These are phyloP conservation scores for Salticus scenicus DNA, from an alignment of 2,888 invertebrate genomes.

Conservation along the genomic window DNA sequence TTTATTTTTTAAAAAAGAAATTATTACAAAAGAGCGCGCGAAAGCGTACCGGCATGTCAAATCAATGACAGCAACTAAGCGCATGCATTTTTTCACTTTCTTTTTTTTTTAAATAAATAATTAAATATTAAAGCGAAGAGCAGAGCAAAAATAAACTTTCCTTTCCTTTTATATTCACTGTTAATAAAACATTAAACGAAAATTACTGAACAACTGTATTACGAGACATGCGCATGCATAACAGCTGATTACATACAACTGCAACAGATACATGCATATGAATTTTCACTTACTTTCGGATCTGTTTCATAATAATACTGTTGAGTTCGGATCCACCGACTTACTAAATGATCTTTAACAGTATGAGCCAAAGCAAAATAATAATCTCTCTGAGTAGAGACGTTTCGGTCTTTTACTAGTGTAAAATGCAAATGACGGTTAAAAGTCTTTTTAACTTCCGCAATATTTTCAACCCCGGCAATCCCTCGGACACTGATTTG, in stretches of 20 bases:
- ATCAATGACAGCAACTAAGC: no score
- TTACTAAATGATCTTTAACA: slow-evolving; percentile 97
- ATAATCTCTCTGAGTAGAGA: slow-evolving; percentile 97
- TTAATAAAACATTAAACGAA: no score
- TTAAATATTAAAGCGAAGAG: no score
- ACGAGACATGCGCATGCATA: no score
- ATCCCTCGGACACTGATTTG: slow-evolving; percentile 78
- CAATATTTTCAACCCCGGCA: slow-evolving; percentile 96
- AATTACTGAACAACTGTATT: no score
- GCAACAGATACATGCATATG: neutral
- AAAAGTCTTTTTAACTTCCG: slow-evolving; percentile 97
- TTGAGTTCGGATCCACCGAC: slow-evolving; percentile 99
- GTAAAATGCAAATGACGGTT: slow-evolving; percentile 99
- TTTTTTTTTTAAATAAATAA: no score
- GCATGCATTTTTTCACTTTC: no score
- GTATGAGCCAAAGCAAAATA: slow-evolving; percentile 98
- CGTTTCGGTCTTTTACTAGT: slow-evolving; percentile 98
- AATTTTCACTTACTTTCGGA: slow-evolving; percentile 81
- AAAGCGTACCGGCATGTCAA: no score
- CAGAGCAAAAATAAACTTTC: no score
- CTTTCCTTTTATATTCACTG: no score
- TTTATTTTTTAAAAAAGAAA: no score
- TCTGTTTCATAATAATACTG: slow-evolving; percentile 99
- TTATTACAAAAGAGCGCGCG: no score
- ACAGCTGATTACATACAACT: neutral